Conservation (phyloP, 2,888 invertebrate species). For the Glyphotaelius pellucidus region DNA sequence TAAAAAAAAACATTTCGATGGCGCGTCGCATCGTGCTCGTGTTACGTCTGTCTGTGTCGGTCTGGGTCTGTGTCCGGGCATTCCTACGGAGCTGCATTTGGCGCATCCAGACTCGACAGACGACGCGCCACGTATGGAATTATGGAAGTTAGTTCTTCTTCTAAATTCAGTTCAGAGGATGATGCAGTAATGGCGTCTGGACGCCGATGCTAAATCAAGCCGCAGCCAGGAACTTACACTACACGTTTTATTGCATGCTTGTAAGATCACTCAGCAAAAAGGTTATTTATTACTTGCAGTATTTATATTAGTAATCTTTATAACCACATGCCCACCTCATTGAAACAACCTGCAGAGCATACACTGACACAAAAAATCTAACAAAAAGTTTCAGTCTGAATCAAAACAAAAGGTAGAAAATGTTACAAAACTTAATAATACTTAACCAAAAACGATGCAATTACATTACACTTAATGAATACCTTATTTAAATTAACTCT, state of each 20-base stretch:
- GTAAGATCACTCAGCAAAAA: neutral
- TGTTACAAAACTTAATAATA: too few species aligned
- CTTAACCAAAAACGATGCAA: too few species aligned
- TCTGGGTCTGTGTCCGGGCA: neutral
- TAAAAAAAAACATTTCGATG: neutral
- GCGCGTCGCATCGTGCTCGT: neutral
- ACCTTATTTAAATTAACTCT: too few species aligned
- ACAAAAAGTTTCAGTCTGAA: too few species aligned
- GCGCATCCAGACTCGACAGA: constrained; percentile 41
- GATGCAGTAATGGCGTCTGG: constrained; percentile 48
- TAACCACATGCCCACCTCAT: too few species aligned
- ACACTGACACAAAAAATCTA: too few species aligned
- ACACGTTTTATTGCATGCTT: neutral
- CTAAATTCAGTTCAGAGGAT: constrained; percentile 48
- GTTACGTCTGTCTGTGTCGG: neutral
- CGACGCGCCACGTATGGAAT: constrained; percentile 36
- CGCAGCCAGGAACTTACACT: neutral
- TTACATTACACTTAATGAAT: too few species aligned
- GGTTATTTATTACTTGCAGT: neutral
- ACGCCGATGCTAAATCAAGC: constrained; percentile 46
- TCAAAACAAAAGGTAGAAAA: too few species aligned
- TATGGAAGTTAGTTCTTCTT: constrained; percentile 19
- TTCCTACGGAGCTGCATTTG: constrained; percentile 20
- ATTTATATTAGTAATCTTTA: neutral
- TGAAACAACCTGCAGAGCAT: too few species aligned